Evolutionary conservation across 2,797 vertebrate genomes (phyloP).

Genomic region (Crax fasciolata): DNA sequence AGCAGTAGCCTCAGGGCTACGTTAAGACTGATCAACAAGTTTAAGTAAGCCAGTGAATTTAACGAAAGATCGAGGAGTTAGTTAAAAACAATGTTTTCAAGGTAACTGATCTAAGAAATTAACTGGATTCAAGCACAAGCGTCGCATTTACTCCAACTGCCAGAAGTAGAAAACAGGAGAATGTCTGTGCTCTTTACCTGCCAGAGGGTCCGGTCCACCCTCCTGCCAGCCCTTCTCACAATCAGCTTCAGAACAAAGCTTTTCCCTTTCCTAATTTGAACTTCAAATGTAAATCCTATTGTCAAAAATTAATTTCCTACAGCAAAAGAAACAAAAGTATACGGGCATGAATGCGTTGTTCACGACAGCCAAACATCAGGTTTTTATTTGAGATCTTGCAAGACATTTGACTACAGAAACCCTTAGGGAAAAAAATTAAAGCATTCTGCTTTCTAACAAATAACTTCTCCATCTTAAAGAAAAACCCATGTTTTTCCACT

Average conservation of each 20-base stretch:
- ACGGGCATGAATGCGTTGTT: neutral
- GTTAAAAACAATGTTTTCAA: slow-evolving; percentile 17
- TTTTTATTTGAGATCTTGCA: slow-evolving; percentile 29
- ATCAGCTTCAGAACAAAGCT: neutral
- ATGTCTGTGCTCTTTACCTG: neutral
- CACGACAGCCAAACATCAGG: neutral
- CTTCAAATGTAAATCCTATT: neutral
- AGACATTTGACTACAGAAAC: slow-evolving; percentile 11
- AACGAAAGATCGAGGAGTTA: slow-evolving; percentile 20
- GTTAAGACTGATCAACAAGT: slow-evolving; percentile 17
- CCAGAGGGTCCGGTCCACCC: neutral
- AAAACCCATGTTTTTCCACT: neutral
- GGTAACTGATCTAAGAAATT: slow-evolving; percentile 39
- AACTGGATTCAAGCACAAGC: slow-evolving; percentile 29
- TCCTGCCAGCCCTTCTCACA: neutral
- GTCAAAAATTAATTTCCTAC: neutral
- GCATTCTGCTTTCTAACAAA: slow-evolving; percentile 59
- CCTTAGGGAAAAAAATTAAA: slow-evolving; percentile 24
- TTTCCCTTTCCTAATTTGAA: neutral
- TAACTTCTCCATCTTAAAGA: neutral
- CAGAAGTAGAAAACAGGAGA: slow-evolving; percentile 34
- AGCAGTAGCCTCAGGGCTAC: slow-evolving; percentile 47
- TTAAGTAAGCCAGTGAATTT: slow-evolving; percentile 10
- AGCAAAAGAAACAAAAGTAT: neutral
- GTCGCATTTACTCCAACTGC: slow-evolving; percentile 30